Evolutionary conservation across 64 coral and sea anemone species (phyloP).

Genomic region (Montipora foliosa): DNA sequence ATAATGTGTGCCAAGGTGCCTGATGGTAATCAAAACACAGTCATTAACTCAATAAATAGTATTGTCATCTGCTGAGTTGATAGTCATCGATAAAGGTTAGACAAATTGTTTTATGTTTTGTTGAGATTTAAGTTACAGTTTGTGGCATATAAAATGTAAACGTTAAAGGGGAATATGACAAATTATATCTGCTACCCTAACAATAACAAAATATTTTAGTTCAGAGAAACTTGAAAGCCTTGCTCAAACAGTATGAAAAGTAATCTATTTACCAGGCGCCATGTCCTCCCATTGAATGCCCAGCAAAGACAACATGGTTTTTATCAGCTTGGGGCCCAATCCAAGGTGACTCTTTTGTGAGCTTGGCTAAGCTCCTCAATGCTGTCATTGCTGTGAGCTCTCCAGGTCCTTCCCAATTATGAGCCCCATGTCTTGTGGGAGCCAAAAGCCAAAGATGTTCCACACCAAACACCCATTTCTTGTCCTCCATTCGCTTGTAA

Average conservation of each 20-base stretch:
- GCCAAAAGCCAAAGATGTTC: constrained; percentile 93
- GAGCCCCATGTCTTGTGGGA: constrained; percentile 95
- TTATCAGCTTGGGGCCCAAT: constrained; percentile 75
- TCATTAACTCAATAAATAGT: neutral
- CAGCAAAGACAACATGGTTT: constrained; percentile 85
- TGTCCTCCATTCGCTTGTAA: constrained; percentile 93
- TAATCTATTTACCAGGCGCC: constrained; percentile 82
- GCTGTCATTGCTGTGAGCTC: constrained; percentile 92
- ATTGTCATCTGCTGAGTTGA: too few species aligned
- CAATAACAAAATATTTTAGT: too few species aligned
- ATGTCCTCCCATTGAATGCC: constrained; percentile 99
- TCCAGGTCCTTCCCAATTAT: constrained; percentile 99
- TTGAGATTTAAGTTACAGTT: too few species aligned
- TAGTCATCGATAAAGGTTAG: too few species aligned
- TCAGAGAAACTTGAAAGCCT: too few species aligned
- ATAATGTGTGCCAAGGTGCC: constrained; percentile 92
- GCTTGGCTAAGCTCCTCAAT: constrained; percentile 68
- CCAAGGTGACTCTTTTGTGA: constrained; percentile 71
- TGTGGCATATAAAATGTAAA: too few species aligned
- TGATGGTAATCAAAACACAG: neutral
- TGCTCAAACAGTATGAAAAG: too few species aligned
- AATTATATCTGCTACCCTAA: too few species aligned
- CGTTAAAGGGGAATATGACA: too few species aligned
- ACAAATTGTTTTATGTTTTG: too few species aligned
- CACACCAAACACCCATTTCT: constrained; percentile 93